Evolutionary conservation across 2,113 vertebrate genomes (phyloP).

Genomic region (Ciconia stormi): DNA sequence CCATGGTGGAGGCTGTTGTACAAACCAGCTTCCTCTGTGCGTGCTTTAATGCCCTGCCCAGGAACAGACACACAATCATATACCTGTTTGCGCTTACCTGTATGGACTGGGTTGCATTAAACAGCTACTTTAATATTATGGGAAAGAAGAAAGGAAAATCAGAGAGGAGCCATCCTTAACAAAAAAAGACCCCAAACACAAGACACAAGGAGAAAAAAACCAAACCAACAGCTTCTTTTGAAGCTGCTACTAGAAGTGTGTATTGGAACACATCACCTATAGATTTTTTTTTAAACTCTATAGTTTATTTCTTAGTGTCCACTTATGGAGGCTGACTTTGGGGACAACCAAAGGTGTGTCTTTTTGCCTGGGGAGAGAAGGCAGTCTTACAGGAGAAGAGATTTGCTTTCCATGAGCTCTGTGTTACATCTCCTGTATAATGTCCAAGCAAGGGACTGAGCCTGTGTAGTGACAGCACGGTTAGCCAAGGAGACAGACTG

Average conservation of each 20-base stretch:
- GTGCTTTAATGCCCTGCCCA: background rate
- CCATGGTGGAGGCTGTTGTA: background rate
- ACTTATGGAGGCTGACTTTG: background rate
- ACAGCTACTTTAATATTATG: background rate
- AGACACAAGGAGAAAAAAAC: background rate
- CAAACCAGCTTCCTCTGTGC: background rate
- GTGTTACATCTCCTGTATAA: background rate
- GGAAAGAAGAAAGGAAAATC: background rate
- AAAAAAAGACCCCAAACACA: background rate
- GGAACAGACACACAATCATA: background rate
- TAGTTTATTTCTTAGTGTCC: background rate
- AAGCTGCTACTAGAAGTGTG: background rate
- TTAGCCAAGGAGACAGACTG: background rate
- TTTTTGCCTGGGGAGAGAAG: background rate
- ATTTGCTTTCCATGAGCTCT: background rate
- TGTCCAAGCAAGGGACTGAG: background rate
- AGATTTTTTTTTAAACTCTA: background rate
- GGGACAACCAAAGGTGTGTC: background rate
- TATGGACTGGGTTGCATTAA: background rate
- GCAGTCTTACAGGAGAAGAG: background rate
- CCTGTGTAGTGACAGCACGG: background rate
- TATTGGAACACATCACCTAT: background rate
- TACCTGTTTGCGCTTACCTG: background rate
- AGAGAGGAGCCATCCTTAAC: background rate
- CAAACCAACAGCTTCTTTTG: background rate